A percentile compares a stretch with the other conserved stretches of the same genome.
These are phyloP conservation scores for Tor tambroides DNA, from an alignment of 2,113 vertebrate genomes.

Conservation along the genomic window DNA sequence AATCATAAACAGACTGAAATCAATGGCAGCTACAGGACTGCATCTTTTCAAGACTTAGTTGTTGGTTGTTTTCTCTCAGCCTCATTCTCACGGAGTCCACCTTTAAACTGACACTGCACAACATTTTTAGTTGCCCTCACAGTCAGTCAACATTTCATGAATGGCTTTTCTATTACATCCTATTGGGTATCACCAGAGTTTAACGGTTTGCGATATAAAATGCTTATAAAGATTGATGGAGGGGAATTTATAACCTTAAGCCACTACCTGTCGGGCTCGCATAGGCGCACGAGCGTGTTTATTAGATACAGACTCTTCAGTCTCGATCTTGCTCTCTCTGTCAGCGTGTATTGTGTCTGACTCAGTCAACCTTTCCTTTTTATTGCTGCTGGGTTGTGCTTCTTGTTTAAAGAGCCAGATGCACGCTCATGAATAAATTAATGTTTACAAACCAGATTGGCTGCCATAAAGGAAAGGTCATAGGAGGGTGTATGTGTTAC, in stretches of 20 bases:
- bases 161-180: not conserved
- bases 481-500: conserved; percentile 29
- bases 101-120: conserved; percentile 13
- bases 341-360: conserved; percentile 30
- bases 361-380: conserved; percentile 48
- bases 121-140: not conserved
- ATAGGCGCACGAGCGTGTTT: conserved; percentile 15
- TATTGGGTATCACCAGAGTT: conserved; percentile 6
- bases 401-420: conserved; percentile 51
- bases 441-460: conserved; percentile 60
- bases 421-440: conserved; percentile 59
- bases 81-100: conserved; percentile 40
- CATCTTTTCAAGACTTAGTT: not conserved
- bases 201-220: conserved; percentile 1
- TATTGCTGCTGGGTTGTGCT: conserved; percentile 46
- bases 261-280: conserved; percentile 22
- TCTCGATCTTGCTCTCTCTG: conserved; percentile 20
- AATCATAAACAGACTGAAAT: conserved; percentile 7
- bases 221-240: conserved; percentile 19
- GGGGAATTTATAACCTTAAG: conserved; percentile 39
- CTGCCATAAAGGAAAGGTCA: conserved; percentile 57
- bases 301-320: conserved; percentile 45
- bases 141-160: conserved; percentile 24
- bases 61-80: not conserved
- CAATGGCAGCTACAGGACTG: not conserved